Evolutionary conservation across 1,140 invertebrate species (phyloP), one percentile per base, ranked within the genome.

Genomic region (Dolichoris vasculosae): DNA sequence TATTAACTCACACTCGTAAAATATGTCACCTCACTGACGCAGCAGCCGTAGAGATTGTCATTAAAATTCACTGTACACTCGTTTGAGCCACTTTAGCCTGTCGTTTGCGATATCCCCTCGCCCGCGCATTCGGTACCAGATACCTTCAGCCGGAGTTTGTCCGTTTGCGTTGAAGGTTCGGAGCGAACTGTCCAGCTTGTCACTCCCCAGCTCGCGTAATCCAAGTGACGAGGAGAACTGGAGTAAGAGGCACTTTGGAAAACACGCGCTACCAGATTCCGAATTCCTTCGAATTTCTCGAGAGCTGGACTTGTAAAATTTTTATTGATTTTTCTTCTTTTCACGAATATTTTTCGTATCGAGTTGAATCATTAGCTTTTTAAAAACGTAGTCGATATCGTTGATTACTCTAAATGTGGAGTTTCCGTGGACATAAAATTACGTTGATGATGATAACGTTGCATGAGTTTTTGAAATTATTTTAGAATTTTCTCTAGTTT

Each of bases 1-100:
- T 13, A 43, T 43, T 15, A 43, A 69, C 38, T 7, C 32, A 43
- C 46, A 59, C 81, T 9, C 32, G 40, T 23, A 23, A 32, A 6
- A 69, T 69, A 78, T 38, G 73, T 84, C 83, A 78, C 83, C 63
- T 84, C 73, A 35, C 40, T 48, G 55, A 76, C 71, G 83, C 35
- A 73, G 26, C 13, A 20, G 43, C 43, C 38, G 20, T 32, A 17
- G 35, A 46, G 8, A 8, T 82, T 64, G 35, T 86, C 71, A 69
- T 84, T 43, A 38, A 35, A 38, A 64, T 76, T 26, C 59, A 67
- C 73, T 78, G 80, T 78, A 26, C 38, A 76, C 75, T 86, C 73
- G 81, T 79, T 86, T 79, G 59, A 83, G 76, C 81, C 85, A 86
- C 81, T 86, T 86, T 86, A 86, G 75, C 51, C 46, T n/a, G 43